These are phyloP conservation scores for Sebastes schlegelii DNA, from an alignment of 2,113 vertebrate genomes.

Conservation along the genomic window DNA sequence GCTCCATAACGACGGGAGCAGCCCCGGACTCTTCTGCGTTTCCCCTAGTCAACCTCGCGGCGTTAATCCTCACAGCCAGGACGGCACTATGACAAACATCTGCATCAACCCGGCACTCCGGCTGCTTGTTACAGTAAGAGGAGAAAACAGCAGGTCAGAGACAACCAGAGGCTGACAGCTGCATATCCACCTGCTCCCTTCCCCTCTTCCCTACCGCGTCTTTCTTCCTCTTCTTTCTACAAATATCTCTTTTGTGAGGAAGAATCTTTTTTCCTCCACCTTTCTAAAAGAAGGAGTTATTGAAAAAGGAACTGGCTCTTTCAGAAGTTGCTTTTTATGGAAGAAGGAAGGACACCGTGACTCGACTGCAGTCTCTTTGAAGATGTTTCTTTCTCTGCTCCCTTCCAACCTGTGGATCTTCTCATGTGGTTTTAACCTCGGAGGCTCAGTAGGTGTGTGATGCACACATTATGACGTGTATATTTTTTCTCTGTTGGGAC, in stretches of 20 bases:
- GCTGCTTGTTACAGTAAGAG: constrained; percentile 44
- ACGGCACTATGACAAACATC: constrained; percentile 82
- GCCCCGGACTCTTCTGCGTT: constrained; percentile 84
- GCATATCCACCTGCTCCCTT: constrained; percentile 53
- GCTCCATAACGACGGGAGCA: constrained; percentile 86
- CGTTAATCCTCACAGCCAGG: constrained; percentile 90
- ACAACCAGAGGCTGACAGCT: constrained; percentile 51
- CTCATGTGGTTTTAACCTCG: constrained; percentile 54
- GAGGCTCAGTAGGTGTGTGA: constrained; percentile 35
- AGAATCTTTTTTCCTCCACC: constrained; percentile 44
- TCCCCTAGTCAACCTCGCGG: constrained; percentile 86
- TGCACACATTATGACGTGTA: constrained; percentile 55
- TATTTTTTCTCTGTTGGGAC: constrained; percentile 45
- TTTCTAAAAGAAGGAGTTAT: constrained; percentile 55
- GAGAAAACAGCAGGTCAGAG: constrained; percentile 62
- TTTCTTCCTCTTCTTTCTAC: constrained; percentile 56
- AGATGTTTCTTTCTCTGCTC: constrained; percentile 41
- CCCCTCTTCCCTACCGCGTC: constrained; percentile 43
- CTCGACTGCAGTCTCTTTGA: constrained; percentile 58
- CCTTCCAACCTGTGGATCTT: constrained; percentile 58
- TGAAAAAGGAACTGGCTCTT: constrained; percentile 67
- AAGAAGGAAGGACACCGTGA: constrained; percentile 61
- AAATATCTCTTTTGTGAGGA: constrained; percentile 58
- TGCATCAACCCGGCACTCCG: constrained; percentile 34
- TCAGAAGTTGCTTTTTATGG: constrained; percentile 61